Base-by-base conservation (phyloP, 1,140 invertebrate genomes). In the Zophobas atratus region DNA sequence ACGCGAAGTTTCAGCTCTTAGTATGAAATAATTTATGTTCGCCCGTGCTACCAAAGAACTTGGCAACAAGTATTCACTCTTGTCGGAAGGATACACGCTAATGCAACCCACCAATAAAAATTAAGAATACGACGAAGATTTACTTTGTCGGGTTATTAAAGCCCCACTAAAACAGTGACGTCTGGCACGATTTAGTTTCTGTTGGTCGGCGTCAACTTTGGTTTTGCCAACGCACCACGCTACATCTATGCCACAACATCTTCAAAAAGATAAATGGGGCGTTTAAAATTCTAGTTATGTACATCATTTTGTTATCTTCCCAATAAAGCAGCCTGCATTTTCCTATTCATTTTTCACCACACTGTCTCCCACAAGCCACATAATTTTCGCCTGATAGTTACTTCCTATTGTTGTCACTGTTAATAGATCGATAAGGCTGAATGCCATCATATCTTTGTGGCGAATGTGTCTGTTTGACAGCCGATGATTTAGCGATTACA, bases 21-120 rank as follows among this genome's bases (percentile, higher is more conserved):
- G 60, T 67, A 67, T 67, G 60, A 67, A 67, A 67, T 67, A 67
- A 67, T 67, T 67, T 67, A 67, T 67, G 60, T 67, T 67, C 60
- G 6, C 20, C 5, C 38, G 60, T 20, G 60, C 39, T 67, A 67
- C 38, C 39, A 43, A 67, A 67, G 38, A 67, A 67, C 60, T 67
- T 67, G 60, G 60, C 60, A 67, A 67, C 60, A 67, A 67, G 60
- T 67, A 67, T 43, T 60, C 56, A 60, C 5, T 36, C 4, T 60
- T 39, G 56, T 60, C 56, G 56, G 56, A 43, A 43, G 2, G 60
- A 67, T 67, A 67, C 39, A 67, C 60, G 39, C 60, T 67, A 67
- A 67, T 67, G 39, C 60, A 67, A 67, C 38, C 60, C 38, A 43
- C 60, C 39, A 67, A 43, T 67, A 67, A 67, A 67, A 67, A 67